These are phyloP conservation scores for Drosophila watanabei DNA, from an alignment of 1,140 invertebrate species.

Conservation along the genomic window DNA sequence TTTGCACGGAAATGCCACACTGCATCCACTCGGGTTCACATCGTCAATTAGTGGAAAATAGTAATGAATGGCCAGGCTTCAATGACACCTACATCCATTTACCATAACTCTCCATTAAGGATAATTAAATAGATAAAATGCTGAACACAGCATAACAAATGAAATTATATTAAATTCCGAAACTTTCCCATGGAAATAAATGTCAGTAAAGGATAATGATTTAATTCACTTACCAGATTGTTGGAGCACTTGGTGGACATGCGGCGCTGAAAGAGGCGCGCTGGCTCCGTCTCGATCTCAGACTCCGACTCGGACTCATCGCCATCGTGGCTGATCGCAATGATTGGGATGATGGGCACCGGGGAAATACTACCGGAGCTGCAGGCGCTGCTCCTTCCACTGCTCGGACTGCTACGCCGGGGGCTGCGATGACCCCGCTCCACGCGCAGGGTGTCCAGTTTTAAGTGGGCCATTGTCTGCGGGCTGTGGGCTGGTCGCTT, in stretches of 20 bases:
- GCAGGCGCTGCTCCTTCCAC: conserved; percentile 70
- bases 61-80: not conserved
- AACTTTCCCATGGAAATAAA: not conserved
- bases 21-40: not conserved
- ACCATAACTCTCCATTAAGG: not conserved
- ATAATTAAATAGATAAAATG: conserved; percentile 13
- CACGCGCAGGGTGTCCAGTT: conserved; percentile 67
- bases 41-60: not conserved
- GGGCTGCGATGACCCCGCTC: conserved; percentile 32
- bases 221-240: conserved; percentile 87
- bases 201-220: not conserved
- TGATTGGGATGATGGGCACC: conserved; percentile 76
- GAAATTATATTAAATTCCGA: not conserved
- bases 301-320: conserved; percentile 89
- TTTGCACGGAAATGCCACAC: not conserved
- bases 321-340: conserved; percentile 78
- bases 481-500: conserved; percentile 25
- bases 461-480: conserved; percentile 70
- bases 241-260: conserved; percentile 89
- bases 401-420: conserved; percentile 41
- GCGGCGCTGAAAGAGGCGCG: conserved; percentile 88
- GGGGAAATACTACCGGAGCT: conserved; percentile 78
- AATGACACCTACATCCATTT: not conserved
- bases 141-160: conserved; percentile 1
- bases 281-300: conserved; percentile 89